These are phyloP conservation scores for Ashinkailepas kermadecensis DNA, from an alignment of 2,888 invertebrate species.

Conservation along the genomic window DNA sequence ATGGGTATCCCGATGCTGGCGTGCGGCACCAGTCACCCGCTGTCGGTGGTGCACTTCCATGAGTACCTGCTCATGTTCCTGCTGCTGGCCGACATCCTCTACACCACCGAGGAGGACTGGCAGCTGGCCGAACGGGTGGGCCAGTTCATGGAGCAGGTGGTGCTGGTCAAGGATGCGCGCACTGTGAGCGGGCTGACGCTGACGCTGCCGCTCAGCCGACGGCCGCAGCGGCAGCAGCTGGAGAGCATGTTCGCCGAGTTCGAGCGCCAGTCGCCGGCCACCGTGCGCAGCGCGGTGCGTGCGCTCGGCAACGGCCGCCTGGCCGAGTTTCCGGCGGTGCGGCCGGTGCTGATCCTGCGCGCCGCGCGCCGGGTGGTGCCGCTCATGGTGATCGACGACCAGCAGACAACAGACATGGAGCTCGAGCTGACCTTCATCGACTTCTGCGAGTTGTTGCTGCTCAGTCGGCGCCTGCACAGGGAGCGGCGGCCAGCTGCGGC, in stretches of 20 bases:
- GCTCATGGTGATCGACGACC: neutral
- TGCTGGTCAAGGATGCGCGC: constrained; percentile 5
- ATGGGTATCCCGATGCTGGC: constrained; percentile 17
- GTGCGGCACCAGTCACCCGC: neutral
- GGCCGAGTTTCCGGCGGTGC: neutral
- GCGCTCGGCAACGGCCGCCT: neutral
- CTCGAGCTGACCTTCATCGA: constrained; percentile 13
- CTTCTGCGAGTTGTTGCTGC: constrained; percentile 10
- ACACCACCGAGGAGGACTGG: constrained; percentile 13
- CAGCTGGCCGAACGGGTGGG: constrained; percentile 15
- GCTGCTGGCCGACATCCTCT: constrained; percentile 16
- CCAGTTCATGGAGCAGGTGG: constrained; percentile 10
- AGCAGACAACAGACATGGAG: neutral
- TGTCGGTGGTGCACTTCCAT: constrained; percentile 3
- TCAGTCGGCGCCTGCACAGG: neutral
- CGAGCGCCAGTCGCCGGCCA: constrained; percentile 1
- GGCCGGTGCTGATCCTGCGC: neutral
- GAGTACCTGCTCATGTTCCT: constrained; percentile 14
- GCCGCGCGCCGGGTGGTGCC: neutral
- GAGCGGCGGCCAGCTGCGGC: neutral
- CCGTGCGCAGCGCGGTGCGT: neutral
- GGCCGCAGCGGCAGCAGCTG: neutral
- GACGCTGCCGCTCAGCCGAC: constrained; percentile 15
- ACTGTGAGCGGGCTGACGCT: neutral
- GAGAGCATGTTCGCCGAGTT: neutral